Base-by-base conservation (phyloP, 2,797 vertebrate species). In the Botia kubotai region DNA sequence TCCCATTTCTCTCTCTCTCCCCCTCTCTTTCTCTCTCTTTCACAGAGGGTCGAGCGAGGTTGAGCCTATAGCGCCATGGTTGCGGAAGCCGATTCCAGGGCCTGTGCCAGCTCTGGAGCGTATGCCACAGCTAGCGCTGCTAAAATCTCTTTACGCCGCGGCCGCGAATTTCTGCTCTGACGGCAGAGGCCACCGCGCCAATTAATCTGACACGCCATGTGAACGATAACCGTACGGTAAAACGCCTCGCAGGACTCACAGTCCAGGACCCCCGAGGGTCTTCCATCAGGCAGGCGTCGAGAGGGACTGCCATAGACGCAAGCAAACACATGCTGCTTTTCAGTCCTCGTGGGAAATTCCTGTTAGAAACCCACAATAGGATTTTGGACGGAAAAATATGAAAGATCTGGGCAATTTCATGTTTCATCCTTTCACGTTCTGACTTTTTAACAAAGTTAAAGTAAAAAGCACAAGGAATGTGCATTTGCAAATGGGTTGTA, bases 241-340 rank as follows among this genome's bases (percentile, higher is more conserved):
- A 55, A 87, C 89, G 87, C 90, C 88, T 83, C 84, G 67, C 86
- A 91, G 91, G 91, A 91, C 84, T 63, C 58, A 50, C 91, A 88
- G 88, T 85, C 80, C 29, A 67, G 12, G 50, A 72, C 53, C 23
- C 77, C 23, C 3, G 8, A 77, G 75, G 33, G 65, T 50, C 53
- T 57, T 39, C 48, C 53, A 33, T 33, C 39, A 50, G 48, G n/a
- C 14, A 66, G 14, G 50, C 11, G 50, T 4, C 11, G 16, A 6
- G 36, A 39, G 36, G 36, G 6, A 19, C 17, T 6, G 52, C n/a
- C 53, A 55, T 55, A 10, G 17, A 55, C 10, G 55, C 89, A 90
- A 89, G 87, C 89, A 91, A 39, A 63, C 67, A 70, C 33, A 33
- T 29, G 87, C 88, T 21, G n/a, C 14, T 6, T 16, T 4, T 58